Base-by-base conservation (phyloP, 37 sponge, comb jelly and placozoan species). In the Aphrocallistes beatrix region DNA sequence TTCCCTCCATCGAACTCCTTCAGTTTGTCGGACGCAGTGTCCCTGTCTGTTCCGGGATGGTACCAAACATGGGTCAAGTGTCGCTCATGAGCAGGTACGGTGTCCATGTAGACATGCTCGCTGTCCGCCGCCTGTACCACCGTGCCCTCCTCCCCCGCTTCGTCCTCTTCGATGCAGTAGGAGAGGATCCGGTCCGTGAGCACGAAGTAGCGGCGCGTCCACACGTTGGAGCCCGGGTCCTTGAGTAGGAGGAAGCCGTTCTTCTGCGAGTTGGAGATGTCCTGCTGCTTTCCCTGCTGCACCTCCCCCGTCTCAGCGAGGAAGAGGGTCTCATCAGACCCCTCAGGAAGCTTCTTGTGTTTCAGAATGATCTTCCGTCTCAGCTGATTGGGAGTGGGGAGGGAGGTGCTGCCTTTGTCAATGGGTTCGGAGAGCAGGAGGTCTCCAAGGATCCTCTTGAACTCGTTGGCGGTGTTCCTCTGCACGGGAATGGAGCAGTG, bases 401-500 rank as follows among this genome's bases (percentile, higher is more conserved):
- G 88, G 23, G n/a, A 36, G 0, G 69, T 45, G 39, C 88, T 89
- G 10, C 34, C 84, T 21, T 88, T 75, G 39, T 91, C 88, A 28
- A 95, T 37, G 19, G 89, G 89, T 38, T 88, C 51, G 3, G 86
- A 85, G 39, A 95, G 85, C 49, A 95, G 85, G 86, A 89, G 83
- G 51, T 93, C 96, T 95, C 42, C 17, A 3, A 88, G 50, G 37
- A 82, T 86, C 60, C 89, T 88, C 47, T 89, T 88, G 69, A 98
- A 95, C 81, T 82, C 86, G 21, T 83, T 42, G 10, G 99, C 95
- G 88, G 90, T 91, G 81, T 93, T 38, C 83, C 83, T 83, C 87
- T 98, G 99, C 81, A 95, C 94, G 0, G 88, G 81, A 37, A 93
- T 87, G 85, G 90, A 89, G 81, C 96, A 95, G 85, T 98, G 99